phyloP scores from a whole-genome alignment of 2,888 invertebrate species.

The Lampropteryx suffumata region DNA sequence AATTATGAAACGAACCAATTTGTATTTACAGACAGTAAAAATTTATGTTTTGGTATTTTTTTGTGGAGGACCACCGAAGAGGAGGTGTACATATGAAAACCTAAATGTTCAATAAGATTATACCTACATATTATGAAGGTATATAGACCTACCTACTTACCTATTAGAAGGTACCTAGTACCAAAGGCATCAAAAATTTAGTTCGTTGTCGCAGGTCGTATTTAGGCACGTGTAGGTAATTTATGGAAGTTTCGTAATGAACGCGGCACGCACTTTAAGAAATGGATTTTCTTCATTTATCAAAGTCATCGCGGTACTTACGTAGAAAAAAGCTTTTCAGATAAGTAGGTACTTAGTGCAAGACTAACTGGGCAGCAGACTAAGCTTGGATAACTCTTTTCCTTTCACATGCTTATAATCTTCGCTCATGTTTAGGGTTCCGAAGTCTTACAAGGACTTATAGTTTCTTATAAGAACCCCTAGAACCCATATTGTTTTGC shows the following conservation, averaged over 20 bases:
- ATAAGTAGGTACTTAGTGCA: too few relatives aligned
- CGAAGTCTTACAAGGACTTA: too few relatives aligned
- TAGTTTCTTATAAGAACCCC: too few relatives aligned
- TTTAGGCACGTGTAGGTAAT: constrained; percentile 35
- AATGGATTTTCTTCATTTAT: constrained; percentile 65
- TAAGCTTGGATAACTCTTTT: too few relatives aligned
- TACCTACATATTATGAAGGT: neutral
- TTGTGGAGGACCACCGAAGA: constrained; percentile 29
- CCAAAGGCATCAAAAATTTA: too few relatives aligned
- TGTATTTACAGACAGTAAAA: constrained; percentile 49
- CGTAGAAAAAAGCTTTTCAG: neutral
- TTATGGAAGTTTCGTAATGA: constrained; percentile 54
- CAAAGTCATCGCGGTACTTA: constrained; percentile 53
- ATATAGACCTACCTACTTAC: too few relatives aligned
- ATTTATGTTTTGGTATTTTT: constrained; percentile 45
- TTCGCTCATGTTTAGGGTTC: too few relatives aligned
- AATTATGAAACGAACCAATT: constrained; percentile 47
- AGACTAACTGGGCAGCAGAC: too few relatives aligned
- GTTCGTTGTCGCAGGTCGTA: too few relatives aligned
- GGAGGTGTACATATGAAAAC: constrained; percentile 17
- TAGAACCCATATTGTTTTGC: too few relatives aligned
- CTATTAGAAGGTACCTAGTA: too few relatives aligned
- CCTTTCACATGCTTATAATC: too few relatives aligned
- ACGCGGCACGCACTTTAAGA: constrained; percentile 59
- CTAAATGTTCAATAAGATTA: neutral